These are phyloP conservation scores for Lepidotrigona ventralis DNA, from an alignment of 1,140 invertebrate genomes.

Conservation along the genomic window DNA sequence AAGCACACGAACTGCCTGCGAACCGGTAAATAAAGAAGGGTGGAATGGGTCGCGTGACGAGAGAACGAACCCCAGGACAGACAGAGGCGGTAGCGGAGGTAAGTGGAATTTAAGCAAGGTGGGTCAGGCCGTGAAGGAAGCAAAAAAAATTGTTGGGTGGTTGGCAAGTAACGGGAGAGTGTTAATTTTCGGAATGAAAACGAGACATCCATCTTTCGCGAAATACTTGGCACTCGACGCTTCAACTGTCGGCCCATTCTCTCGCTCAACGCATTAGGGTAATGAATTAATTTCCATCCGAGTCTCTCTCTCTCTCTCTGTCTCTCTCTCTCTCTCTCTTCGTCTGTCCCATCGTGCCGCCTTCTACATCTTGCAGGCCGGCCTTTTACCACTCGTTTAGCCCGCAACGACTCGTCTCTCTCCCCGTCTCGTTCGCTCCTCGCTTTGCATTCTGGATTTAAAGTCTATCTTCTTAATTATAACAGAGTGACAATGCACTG, in stretches of 20 bases:
- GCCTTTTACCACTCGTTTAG: slow-evolving; percentile 61
- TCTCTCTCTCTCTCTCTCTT: slow-evolving; percentile 1
- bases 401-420: slow-evolving; percentile 50
- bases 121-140: not conserved
- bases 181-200: slow-evolving; percentile 81
- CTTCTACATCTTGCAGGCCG: slow-evolving; percentile 53
- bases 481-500: slow-evolving; percentile 65
- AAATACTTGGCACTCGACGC: slow-evolving; percentile 75
- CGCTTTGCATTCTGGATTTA: slow-evolving; percentile 53
- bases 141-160: slow-evolving; percentile 30
- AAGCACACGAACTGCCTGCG: not conserved
- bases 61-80: slow-evolving; percentile 7
- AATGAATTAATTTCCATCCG: slow-evolving; percentile 81
- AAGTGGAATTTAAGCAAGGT: slow-evolving; percentile 36
- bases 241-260: slow-evolving; percentile 73
- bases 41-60: slow-evolving; percentile 18
- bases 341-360: slow-evolving; percentile 42
- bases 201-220: slow-evolving; percentile 78
- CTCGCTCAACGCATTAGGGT: slow-evolving; percentile 78
- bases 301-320: slow-evolving; percentile 36
- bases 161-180: slow-evolving; percentile 73
- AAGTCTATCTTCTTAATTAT: slow-evolving; percentile 74
- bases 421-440: slow-evolving; percentile 56
- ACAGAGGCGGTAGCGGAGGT: not conserved
- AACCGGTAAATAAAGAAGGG: slow-evolving; percentile 41